Percentiles rank a stretch among this genome's conserved stretches.
These are phyloP conservation scores for Chloroceryle inda DNA, from an alignment of 2,797 vertebrate genomes.

Conservation along the genomic window DNA sequence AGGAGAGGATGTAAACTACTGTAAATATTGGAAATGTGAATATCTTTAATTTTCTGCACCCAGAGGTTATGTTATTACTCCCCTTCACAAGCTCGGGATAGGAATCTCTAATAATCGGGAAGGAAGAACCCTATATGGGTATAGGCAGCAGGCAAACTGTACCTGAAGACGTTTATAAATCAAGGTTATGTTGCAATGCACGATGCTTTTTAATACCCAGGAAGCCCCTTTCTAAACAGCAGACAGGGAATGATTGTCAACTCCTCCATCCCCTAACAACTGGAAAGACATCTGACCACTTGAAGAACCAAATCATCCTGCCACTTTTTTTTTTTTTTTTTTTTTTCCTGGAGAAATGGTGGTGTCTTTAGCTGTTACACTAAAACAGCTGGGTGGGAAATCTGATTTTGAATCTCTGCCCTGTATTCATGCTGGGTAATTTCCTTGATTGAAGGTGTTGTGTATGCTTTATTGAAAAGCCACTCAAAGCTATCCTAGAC, in stretches of 20 bases:
- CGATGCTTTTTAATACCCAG: not conserved
- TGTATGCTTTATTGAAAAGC: slow-evolving; percentile 20
- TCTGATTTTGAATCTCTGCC: not conserved
- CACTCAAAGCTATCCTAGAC: not conserved
- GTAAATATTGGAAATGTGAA: not conserved
- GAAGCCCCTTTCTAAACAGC: not conserved
- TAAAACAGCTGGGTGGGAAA: not conserved
- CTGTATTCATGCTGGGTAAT: not conserved
- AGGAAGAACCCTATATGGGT: not conserved
- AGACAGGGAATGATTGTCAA: fast-evolving
- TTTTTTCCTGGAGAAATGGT: not conserved
- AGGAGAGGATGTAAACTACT: not conserved
- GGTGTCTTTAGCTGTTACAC: not conserved
- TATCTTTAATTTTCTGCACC: not conserved
- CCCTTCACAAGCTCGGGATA: not conserved
- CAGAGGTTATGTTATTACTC: too few species aligned
- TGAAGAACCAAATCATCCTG: not conserved
- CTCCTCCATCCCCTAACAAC: not conserved
- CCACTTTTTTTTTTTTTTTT: not conserved
- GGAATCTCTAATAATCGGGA: not conserved
- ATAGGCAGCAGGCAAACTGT: not conserved
- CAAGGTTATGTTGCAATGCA: not conserved
- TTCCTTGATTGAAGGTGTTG: not conserved
- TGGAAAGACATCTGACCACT: not conserved
- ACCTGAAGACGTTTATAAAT: not conserved